These are phyloP conservation scores for Mimas tiliae DNA, from an alignment of 2,888 invertebrate species.

Conservation along the genomic window DNA sequence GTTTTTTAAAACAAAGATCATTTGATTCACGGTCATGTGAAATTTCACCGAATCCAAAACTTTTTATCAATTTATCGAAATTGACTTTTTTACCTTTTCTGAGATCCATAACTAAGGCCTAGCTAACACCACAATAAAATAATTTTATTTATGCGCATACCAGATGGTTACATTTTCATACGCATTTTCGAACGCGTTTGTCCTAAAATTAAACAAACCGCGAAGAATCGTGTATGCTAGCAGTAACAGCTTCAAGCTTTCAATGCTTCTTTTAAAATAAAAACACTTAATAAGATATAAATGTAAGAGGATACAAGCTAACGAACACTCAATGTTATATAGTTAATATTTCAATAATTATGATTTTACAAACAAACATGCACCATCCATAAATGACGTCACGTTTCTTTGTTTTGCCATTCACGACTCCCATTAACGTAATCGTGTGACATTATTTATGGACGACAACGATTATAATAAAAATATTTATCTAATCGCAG, in stretches of 20 bases:
- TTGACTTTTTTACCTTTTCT: too few species aligned
- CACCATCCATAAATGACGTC: neutral
- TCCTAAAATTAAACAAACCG: neutral
- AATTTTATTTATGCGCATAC: too few species aligned
- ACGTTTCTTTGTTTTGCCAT: neutral
- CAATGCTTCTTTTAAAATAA: neutral
- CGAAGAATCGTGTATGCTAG: neutral
- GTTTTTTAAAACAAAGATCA: too few species aligned
- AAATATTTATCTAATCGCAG: slow-evolving; percentile 11
- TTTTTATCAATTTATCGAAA: too few species aligned
- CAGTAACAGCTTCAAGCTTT: too few species aligned
- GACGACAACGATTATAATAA: slow-evolving; percentile 5
- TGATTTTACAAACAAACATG: neutral
- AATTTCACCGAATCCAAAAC: too few species aligned
- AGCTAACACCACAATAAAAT: too few species aligned
- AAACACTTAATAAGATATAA: slow-evolving; percentile 30
- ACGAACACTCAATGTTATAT: slow-evolving; percentile 38
- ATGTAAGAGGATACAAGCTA: slow-evolving; percentile 36
- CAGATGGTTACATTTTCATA: too few species aligned
- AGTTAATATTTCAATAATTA: slow-evolving; percentile 37
- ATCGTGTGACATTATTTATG: slow-evolving; percentile 8
- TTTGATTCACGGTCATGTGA: too few species aligned
- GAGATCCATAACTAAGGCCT: too few species aligned
- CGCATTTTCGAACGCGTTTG: too few species aligned
- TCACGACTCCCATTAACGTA: neutral